Base-by-base conservation (phyloP, 2,888 invertebrate genomes). In the Molanna angustata region DNA sequence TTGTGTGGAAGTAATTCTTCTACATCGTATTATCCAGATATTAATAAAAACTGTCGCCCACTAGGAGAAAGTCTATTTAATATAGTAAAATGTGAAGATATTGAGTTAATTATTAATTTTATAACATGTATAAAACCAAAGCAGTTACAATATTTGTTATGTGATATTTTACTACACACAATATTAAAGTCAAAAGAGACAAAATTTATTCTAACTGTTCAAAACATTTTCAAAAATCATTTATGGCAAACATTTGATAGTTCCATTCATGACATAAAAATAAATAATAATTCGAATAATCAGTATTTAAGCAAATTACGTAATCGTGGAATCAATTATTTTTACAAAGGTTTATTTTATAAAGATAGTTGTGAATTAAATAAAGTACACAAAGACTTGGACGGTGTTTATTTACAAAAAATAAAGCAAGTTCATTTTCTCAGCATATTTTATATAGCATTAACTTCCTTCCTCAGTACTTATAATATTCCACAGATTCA, bases 1-100 rank as follows among this genome's bases (percentile, higher is more conserved):
- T 16, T 52, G 2, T 49, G 55, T 19, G 55, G 49, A 17, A 46
- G 42, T 44, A 32, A 18, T 27, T 49, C 33, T 9, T 41, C 19
- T 31, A n/a, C n/a, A n/a, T 18, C 32, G 11, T 32, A 42, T 18
- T 58, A 58, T 17, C 55, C 58, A 1, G 43, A 47, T 32, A 46
- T 55, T 22, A 50, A 55, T 17, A 55, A 50, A 19, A 39, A 47
- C 31, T 52, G 49, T 27, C 16, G 11, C 7, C 21, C 32, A 1
- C 43, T 55, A 14, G 45, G 50, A 11, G 43, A 37, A 33, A 50
- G 50, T 44, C 33, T 58, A 18, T 55, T 49, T 20, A 55, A 52
- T 22, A 37, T 52, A 7, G 44, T 58, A 4, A 40, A 53, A 50
- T 19, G 42, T 47, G 42, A 48, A 39, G 40, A 39, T 20, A 2